phyloP scores from a whole-genome alignment of 2,888 invertebrate species.

The Odontocolon sp. region DNA sequence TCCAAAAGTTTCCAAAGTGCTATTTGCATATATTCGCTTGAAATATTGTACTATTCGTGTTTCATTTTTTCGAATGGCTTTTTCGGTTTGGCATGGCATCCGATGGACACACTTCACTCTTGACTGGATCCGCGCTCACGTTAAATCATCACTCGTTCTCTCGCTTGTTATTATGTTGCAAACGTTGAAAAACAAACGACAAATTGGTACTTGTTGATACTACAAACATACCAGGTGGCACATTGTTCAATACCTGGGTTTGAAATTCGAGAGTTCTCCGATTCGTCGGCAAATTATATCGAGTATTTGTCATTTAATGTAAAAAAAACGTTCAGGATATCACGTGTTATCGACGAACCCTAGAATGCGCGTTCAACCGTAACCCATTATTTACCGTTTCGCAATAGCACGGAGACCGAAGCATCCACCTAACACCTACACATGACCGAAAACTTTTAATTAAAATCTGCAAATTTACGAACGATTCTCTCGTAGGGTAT shows the following conservation, averaged over 20 bases:
- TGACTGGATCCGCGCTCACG: slow-evolving; percentile 13
- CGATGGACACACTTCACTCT: slow-evolving; percentile 27
- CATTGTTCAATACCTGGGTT: neutral
- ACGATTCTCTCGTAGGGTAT: slow-evolving; percentile 39
- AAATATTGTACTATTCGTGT: slow-evolving; percentile 35
- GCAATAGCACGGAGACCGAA: slow-evolving; percentile 30
- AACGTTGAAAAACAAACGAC: slow-evolving; percentile 1
- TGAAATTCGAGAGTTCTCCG: neutral
- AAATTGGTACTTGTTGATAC: slow-evolving; percentile 30
- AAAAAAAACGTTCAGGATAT: slow-evolving; percentile 11
- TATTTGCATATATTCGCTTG: slow-evolving; percentile 23
- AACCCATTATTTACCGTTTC: slow-evolving; percentile 35
- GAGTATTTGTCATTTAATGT: slow-evolving; percentile 15
- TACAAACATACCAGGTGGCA: neutral
- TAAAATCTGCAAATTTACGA: slow-evolving; percentile 72
- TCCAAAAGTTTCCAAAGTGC: slow-evolving; percentile 37
- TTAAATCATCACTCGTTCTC: slow-evolving; percentile 4
- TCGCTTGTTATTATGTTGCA: neutral
- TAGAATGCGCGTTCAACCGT: slow-evolving; percentile 18
- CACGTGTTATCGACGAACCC: neutral
- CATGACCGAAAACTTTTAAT: slow-evolving; percentile 70
- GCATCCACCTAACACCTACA: slow-evolving; percentile 56
- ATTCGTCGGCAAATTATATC: slow-evolving; percentile 3
- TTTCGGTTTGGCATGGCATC: slow-evolving; percentile 17
- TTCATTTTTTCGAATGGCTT: slow-evolving; percentile 33